Conservation (phyloP, 2,797 vertebrate species). For the Furcifer pardalis region DNA sequence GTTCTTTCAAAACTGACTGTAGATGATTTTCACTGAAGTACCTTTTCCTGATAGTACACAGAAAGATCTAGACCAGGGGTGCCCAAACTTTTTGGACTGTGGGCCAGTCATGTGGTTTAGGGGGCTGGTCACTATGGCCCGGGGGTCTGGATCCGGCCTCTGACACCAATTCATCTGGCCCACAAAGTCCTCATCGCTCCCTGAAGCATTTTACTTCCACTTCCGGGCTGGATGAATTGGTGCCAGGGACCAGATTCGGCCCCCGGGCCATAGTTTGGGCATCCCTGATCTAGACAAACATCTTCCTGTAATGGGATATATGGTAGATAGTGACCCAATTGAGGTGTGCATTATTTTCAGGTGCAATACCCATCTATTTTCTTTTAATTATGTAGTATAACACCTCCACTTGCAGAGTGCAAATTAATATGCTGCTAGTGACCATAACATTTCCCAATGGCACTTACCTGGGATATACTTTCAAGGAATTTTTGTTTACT, state of each 20-base stretch:
- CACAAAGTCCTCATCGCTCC: too few relatives aligned
- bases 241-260: too few relatives aligned
- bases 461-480: background rate
- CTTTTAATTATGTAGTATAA: background rate
- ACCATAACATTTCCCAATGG: background rate
- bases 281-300: background rate
- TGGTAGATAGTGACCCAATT: background rate
- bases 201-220: too few relatives aligned
- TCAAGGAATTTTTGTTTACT: rapidly evolving
- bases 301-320: background rate
- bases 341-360: background rate
- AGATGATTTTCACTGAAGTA: background rate
- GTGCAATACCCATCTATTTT: background rate
- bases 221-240: too few relatives aligned
- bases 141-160: too few relatives aligned
- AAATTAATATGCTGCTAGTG: background rate
- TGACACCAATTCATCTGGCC: too few relatives aligned
- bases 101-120: too few relatives aligned
- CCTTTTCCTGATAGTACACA: background rate
- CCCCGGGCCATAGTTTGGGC: too few relatives aligned
- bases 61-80: background rate
- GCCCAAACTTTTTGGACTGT: too few relatives aligned
- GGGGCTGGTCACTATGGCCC: too few relatives aligned
- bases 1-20: background rate
- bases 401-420: background rate